Evolutionary conservation across 2,797 vertebrate genomes (phyloP).

Genomic region (Natrix natrix): DNA sequence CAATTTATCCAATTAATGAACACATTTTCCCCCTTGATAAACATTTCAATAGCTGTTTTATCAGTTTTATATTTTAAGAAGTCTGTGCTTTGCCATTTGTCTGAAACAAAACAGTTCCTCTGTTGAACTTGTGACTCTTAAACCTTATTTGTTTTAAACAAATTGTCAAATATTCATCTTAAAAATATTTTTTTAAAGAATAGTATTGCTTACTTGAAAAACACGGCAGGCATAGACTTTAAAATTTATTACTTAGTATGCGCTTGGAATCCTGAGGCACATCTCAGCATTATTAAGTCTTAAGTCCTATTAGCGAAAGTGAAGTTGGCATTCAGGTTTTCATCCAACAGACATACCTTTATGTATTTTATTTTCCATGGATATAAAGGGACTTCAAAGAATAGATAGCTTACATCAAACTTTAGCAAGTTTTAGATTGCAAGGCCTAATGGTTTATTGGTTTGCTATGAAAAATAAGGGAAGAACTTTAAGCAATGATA

Average conservation of each 20-base stretch:
- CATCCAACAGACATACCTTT: background rate
- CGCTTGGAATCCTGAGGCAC: background rate
- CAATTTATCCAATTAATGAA: background rate
- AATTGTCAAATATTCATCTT: background rate
- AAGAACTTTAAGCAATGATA: background rate
- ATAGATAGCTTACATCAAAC: background rate
- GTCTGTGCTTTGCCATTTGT: background rate
- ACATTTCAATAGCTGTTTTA: background rate
- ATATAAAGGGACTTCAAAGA: background rate
- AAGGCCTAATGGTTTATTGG: background rate
- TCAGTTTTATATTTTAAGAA: background rate
- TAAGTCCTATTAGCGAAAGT: background rate
- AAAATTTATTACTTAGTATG: background rate
- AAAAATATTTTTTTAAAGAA: background rate
- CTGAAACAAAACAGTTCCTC: background rate
- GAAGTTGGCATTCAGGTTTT: background rate
- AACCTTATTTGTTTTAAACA: background rate
- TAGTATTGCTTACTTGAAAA: background rate
- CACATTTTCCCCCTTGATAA: background rate
- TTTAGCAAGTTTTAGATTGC: background rate
- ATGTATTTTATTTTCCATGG: background rate
- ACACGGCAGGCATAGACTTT: background rate
- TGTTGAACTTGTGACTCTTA: background rate
- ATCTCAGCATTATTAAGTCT: background rate
- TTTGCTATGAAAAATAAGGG: background rate